Evolutionary conservation across 2,797 vertebrate genomes (phyloP).

Genomic region (Enteromius argenteus): DNA sequence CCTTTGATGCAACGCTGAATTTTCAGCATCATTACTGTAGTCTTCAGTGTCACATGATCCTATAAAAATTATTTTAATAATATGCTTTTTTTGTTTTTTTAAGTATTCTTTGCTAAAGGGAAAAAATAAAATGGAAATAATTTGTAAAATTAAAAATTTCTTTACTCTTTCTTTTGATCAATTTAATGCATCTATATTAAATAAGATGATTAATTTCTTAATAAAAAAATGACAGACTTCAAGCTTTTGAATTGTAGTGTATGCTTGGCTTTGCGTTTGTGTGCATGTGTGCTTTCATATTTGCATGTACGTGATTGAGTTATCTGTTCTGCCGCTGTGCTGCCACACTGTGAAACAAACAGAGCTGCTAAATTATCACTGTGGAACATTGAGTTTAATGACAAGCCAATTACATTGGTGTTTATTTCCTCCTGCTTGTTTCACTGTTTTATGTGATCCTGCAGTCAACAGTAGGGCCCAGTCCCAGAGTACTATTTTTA

Average conservation of each 20-base stretch:
- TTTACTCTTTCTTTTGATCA: not conserved
- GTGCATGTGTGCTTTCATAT: not conserved
- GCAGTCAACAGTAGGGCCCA: not conserved
- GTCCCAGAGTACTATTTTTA: not conserved
- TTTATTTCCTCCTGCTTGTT: conserved; percentile 40
- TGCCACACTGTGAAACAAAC: not conserved
- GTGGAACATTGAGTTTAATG: not conserved
- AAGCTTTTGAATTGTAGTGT: not conserved
- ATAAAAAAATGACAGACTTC: not conserved
- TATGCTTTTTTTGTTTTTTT: not conserved
- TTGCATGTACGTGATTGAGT: not conserved
- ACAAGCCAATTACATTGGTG: conserved; percentile 3
- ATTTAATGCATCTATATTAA: not conserved
- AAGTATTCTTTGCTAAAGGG: too few relatives aligned
- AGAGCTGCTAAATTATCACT: conserved; percentile 10
- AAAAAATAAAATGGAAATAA: not conserved
- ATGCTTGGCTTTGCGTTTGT: not conserved
- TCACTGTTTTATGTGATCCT: not conserved
- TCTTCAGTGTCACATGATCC: not conserved
- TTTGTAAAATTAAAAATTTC: not conserved
- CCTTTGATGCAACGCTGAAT: not conserved
- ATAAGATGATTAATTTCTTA: not conserved
- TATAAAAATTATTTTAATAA: not conserved
- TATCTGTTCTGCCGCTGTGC: not conserved
- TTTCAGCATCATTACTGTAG: not conserved